Evolutionary conservation across 2,113 vertebrate genomes (phyloP), one percentile per base, ranked within the genome.

Genomic region (Sigmodon hispidus): DNA sequence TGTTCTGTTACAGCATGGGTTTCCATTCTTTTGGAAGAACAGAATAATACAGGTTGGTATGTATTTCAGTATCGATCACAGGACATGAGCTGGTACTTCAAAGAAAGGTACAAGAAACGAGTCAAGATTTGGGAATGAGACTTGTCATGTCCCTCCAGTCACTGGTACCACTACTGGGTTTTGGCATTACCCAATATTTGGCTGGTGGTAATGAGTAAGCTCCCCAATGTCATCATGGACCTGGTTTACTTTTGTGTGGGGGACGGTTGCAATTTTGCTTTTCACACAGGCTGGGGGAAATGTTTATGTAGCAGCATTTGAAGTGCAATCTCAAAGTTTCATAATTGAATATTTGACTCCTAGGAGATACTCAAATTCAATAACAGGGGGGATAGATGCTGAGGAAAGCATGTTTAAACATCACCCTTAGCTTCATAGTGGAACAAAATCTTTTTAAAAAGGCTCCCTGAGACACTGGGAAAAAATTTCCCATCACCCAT

Each of bases 391-490:
- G 97, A 97, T 87, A 97, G 97, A 97, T 95, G 97, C 96, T 87
- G 72, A 93, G 81, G 97, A 97, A 98, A 95, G 94, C 97, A 98
- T 98, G 98, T 98, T 98, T 98, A 98, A 98, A 98, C 96, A 98
- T 98, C 96, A 98, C 97, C 93, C 95, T 96, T 96, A 98, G 96
- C 89, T 80, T 98, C 95, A 97, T 93, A 52, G 96, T 61, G 93
- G 97, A 97, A 95, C 90, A 97, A 94, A 98, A 98, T 97, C 97
- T 93, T 96, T 97, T 97, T 97, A 40, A 97, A 98, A 98, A 92
- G 90, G 26, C 91, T 97, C 98, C 96, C 96, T 88, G 55, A 97
- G 97, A 98, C 96, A 95, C 89, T 94, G 86, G 97, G 89, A 91
- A 96, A 96, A 98, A 97, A 93, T 92, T 98, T 95, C 91, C 93